Evolutionary conservation across 2,888 invertebrate genomes (phyloP).

Genomic region (Antheraea yamamai): DNA sequence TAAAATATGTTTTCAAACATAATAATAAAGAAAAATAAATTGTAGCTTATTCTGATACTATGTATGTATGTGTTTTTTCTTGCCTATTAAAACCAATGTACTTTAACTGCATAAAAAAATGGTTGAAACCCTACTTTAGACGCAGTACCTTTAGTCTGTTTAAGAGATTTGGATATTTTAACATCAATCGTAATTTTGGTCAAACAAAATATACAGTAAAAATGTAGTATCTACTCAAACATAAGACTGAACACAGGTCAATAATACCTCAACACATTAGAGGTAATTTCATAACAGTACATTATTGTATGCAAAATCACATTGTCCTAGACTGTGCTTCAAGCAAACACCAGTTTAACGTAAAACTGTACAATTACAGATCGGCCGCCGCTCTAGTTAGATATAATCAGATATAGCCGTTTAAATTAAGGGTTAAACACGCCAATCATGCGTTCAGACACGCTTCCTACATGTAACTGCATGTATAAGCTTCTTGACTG

Average conservation of each 20-base stretch:
- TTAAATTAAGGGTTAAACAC: slow-evolving; percentile 12
- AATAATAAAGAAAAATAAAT: too few relatives aligned
- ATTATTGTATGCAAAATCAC: background rate
- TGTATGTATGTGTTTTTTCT: too few relatives aligned
- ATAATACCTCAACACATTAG: background rate
- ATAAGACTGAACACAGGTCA: background rate
- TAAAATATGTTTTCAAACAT: too few relatives aligned
- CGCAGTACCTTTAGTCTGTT: too few relatives aligned
- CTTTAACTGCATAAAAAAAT: too few relatives aligned
- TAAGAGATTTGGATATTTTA: background rate
- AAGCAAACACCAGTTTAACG: slow-evolving; percentile 11
- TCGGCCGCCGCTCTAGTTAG: slow-evolving; percentile 16
- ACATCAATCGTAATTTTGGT: background rate
- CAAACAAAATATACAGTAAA: background rate
- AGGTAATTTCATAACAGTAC: background rate
- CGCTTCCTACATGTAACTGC: slow-evolving; percentile 8
- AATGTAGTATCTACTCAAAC: background rate
- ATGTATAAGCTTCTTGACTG: background rate
- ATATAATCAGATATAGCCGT: background rate
- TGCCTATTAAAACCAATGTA: too few relatives aligned
- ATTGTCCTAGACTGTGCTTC: background rate
- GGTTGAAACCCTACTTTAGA: too few relatives aligned
- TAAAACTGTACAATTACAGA: slow-evolving; percentile 14
- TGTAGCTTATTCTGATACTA: too few relatives aligned
- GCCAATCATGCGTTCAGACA: slow-evolving; percentile 21